A percentile compares a stretch with the other conserved stretches of the same genome.
phyloP scores from a whole-genome alignment of 2,797 vertebrate species.

The Caiman crocodilus region DNA sequence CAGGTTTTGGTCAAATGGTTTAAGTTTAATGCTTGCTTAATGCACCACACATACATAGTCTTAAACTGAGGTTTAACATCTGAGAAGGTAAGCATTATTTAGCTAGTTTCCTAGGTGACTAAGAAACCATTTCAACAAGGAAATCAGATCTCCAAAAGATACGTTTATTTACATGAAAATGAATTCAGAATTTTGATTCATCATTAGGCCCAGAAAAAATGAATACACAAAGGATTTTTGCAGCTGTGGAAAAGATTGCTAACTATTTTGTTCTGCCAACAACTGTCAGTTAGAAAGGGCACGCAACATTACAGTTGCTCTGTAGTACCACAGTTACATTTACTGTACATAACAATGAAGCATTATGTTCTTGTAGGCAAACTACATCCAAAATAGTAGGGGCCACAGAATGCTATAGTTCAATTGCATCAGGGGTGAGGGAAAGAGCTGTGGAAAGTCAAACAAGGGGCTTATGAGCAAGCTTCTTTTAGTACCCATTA shows the following conservation, averaged over 20 bases:
- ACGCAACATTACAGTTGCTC: conserved; percentile 55
- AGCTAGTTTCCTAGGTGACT: background rate
- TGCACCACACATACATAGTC: background rate
- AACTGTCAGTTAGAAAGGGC: conserved; percentile 73
- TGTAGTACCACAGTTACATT: conserved; percentile 36
- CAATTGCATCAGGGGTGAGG: background rate
- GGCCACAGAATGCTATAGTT: conserved; percentile 56
- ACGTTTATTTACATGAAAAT: conserved; percentile 17
- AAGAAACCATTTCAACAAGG: background rate
- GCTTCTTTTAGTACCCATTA: conserved; percentile 33
- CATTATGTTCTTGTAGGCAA: conserved; percentile 66
- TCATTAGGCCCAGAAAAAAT: conserved; percentile 48
- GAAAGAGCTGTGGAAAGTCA: background rate
- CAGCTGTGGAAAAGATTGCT: conserved; percentile 81
- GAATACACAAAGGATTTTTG: conserved; percentile 77
- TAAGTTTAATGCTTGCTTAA: conserved; percentile 17
- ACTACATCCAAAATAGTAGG: conserved; percentile 62
- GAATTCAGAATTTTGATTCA: conserved; percentile 49
- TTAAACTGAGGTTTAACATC: conserved; percentile 18
- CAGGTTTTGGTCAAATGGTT: conserved; percentile 57
- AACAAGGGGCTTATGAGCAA: conserved; percentile 16
- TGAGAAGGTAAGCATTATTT: background rate
- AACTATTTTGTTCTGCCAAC: conserved; percentile 75
- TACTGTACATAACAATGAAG: conserved; percentile 71
- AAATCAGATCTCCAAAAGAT: conserved; percentile 4